Conservation (phyloP, 2,113 vertebrate species). For the Plotosus lineatus region DNA sequence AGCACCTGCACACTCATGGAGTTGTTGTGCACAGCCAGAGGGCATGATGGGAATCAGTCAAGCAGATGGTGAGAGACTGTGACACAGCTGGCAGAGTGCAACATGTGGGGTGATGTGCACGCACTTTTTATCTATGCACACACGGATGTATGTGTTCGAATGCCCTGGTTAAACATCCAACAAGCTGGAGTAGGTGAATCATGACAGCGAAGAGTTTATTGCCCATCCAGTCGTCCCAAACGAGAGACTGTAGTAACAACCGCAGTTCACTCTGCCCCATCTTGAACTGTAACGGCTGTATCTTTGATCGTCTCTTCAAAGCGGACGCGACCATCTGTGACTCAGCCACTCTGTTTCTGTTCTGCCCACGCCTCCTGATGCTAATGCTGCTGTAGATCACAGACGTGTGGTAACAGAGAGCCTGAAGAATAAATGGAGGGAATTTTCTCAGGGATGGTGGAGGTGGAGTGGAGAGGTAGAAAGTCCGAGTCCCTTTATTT, state of each 20-base stretch:
- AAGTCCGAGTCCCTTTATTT: background rate
- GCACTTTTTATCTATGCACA: background rate
- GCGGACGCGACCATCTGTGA: background rate
- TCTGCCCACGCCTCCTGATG: background rate
- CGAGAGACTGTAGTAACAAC: background rate
- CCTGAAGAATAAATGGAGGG: background rate
- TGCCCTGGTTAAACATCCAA: background rate
- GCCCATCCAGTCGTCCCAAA: background rate
- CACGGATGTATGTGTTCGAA: background rate
- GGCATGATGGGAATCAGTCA: constrained; percentile 31
- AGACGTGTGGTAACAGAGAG: background rate
- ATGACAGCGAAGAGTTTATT: background rate
- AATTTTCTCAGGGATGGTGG: background rate
- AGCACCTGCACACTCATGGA: constrained; percentile 16
- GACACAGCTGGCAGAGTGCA: constrained; percentile 61
- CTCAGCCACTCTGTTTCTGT: background rate
- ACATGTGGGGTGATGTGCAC: constrained; percentile 54
- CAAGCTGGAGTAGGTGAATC: background rate
- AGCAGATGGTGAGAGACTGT: constrained; percentile 47
- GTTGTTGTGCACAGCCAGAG: constrained; percentile 20
- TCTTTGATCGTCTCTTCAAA: background rate
- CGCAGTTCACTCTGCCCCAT: background rate
- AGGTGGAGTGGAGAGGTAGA: background rate
- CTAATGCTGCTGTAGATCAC: background rate
- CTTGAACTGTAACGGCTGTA: background rate